phyloP scores from a whole-genome alignment of 2,797 vertebrate genomes.

The Siniperca scherzeri region DNA sequence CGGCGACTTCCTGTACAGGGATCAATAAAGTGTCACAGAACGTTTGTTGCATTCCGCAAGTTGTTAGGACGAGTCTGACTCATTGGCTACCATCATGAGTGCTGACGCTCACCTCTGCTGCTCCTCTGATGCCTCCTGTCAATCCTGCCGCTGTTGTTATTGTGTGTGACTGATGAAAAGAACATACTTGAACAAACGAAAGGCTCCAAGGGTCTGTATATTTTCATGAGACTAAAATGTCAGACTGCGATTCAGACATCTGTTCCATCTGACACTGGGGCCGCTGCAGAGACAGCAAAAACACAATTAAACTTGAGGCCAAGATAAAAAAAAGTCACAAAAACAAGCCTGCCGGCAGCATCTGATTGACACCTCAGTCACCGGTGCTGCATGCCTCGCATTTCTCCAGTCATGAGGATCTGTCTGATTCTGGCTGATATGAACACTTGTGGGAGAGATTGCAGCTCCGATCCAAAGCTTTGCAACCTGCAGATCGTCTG shows the following conservation, averaged over 20 bases:
- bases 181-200: conserved; percentile 56
- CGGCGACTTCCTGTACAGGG: neutral
- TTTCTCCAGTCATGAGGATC: conserved; percentile 53
- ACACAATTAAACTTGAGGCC: conserved; percentile 76
- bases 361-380: conserved; percentile 64
- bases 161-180: conserved; percentile 57
- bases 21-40: conserved; percentile 33
- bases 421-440: conserved; percentile 56
- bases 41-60: conserved; percentile 3
- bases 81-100: conserved; percentile 1
- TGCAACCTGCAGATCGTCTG: conserved; percentile 37
- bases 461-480: conserved; percentile 43
- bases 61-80: conserved; percentile 7
- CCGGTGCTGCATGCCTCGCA: conserved; percentile 34
- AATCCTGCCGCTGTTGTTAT: conserved; percentile 43
- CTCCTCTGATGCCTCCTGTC: conserved; percentile 39
- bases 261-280: conserved; percentile 69
- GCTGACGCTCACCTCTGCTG: conserved; percentile 25
- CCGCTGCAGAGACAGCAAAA: conserved; percentile 46
- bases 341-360: conserved; percentile 44
- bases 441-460: conserved; percentile 43
- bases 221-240: conserved; percentile 79
- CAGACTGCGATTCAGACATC: conserved; percentile 72
- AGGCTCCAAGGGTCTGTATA: conserved; percentile 46
- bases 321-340: conserved; percentile 46